Conservation (phyloP, 1,140 invertebrate species). For the Hestina assimilis region DNA sequence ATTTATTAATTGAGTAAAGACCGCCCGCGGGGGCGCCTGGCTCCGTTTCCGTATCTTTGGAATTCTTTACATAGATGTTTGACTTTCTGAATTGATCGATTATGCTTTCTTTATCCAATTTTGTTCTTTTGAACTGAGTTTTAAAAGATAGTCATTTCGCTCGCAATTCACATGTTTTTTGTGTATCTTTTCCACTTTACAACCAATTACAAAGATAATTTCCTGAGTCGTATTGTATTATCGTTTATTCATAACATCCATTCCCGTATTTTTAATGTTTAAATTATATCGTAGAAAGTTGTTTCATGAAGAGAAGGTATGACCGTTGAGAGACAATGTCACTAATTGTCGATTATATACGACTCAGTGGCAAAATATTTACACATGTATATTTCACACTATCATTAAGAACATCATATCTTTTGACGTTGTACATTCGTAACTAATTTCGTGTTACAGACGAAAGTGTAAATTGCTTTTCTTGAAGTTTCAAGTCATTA, state of each 20-base stretch:
- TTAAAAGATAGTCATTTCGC: too few species aligned
- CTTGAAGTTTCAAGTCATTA: neutral
- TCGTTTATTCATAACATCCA: neutral
- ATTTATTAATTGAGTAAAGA: conserved; percentile 58
- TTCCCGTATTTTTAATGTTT: neutral
- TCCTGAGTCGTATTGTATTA: neutral
- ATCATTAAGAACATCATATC: neutral
- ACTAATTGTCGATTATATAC: neutral
- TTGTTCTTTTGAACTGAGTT: too few species aligned
- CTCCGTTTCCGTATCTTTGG: conserved; percentile 35
- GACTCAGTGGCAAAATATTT: neutral
- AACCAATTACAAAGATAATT: too few species aligned
- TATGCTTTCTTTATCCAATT: conserved; percentile 15
- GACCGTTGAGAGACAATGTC: neutral
- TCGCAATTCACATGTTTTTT: too few species aligned
- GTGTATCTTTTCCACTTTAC: too few species aligned
- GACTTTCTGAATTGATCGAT: conserved; percentile 19
- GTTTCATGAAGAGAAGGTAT: neutral
- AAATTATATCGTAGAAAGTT: neutral
- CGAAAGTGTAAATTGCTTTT: neutral
- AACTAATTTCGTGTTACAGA: neutral
- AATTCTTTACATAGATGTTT: conserved; percentile 29
- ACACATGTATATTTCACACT: neutral
- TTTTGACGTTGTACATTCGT: neutral
- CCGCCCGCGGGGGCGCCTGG: conserved; percentile 37